Evolutionary conservation across 1,140 invertebrate genomes (phyloP), one percentile per base, ranked within the genome.

Genomic region (Dendroctonus valens): DNA sequence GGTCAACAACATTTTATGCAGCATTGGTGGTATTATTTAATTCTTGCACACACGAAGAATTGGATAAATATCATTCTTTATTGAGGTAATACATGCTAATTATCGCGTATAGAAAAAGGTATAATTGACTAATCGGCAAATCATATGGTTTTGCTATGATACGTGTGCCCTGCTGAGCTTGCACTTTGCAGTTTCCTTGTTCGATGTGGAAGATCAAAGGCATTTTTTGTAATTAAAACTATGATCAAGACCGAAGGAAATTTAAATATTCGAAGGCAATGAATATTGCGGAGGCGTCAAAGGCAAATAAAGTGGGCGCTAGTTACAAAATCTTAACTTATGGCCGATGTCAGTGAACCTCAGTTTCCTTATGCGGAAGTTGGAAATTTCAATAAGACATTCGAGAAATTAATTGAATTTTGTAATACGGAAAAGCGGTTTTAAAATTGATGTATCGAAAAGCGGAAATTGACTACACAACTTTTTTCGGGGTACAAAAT

Each of bases 241-340:
- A 11, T 55, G 7, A 9, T 26, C 26, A n/a, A 41, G 39, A 9
- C n/a, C 41, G 44, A 49, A 40, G 49, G 15, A 41, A 65, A 65
- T 38, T 57, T 65, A 26, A 58, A 65, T 57, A 50, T 57, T 49
- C n/a, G 51, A 52, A 58, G 53, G 58, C 50, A 52, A 54, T 53
- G 41, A 54, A 63, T 46, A 63, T 54, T 42, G 54, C 42, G 62
- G 42, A 58, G 53, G 62, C 44, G 62, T 57, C 53, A 58, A 49
- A 48, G 53, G 41, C 41, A 58, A 58, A 49, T 48, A 58, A 46
- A 59, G 71, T 70, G 69, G 72, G 70, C 73, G 73, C 64, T 60
- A 67, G 67, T 65, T 68, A 61, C 65, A 74, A 70, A 69, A 68
- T 60, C 61, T 41, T 67, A 70, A 70, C 71, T 70, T 70, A 57